Conservation (phyloP, 2,797 vertebrate species). For the Peromyscus melanophrys region DNA sequence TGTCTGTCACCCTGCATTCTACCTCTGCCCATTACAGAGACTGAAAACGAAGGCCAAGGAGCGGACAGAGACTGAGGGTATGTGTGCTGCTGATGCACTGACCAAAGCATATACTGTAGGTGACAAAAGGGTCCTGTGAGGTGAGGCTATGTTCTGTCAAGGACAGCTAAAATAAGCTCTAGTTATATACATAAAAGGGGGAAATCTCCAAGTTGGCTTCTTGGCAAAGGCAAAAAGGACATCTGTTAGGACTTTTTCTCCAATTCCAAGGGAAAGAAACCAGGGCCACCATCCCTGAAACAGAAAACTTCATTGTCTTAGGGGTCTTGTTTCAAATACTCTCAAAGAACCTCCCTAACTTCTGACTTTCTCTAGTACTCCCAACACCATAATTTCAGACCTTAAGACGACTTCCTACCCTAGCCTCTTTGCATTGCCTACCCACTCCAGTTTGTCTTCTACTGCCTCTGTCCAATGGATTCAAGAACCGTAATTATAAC, state of each 20-base stretch:
- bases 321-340: not conserved
- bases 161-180: not conserved
- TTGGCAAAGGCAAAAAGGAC: not conserved
- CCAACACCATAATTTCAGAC: not conserved
- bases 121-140: not conserved
- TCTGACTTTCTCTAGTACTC: not conserved
- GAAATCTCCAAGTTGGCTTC: not conserved
- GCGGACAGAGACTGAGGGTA: not conserved
- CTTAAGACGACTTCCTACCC: not conserved
- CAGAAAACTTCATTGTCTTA: not conserved
- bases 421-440: not conserved
- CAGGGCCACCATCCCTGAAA: not conserved
- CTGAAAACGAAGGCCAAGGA: not conserved
- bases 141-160: not conserved
- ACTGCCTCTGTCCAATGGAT: not conserved
- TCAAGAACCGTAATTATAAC: not conserved
- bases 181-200: not conserved
- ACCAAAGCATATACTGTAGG: not conserved
- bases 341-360: not conserved
- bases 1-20: not conserved
- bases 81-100: not conserved
- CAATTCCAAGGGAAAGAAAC: not conserved
- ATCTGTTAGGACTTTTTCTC: not conserved
- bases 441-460: not conserved
- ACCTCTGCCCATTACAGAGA: not conserved